Base-by-base conservation (phyloP, 2,797 vertebrate species). In the Anomalospiza imberbis region DNA sequence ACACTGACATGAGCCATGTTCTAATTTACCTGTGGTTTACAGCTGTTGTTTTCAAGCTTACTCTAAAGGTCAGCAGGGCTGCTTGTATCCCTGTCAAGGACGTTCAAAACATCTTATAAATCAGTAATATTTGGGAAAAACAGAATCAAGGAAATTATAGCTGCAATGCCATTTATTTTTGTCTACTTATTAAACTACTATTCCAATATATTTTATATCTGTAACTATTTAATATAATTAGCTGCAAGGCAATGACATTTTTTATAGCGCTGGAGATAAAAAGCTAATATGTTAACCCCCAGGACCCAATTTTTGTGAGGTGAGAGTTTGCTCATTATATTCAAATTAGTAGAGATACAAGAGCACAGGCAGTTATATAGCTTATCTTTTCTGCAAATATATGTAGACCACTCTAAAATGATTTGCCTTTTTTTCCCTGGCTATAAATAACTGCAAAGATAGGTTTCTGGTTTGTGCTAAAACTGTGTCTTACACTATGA, bases 21-120 rank as follows among this genome's bases (percentile, higher is more conserved):
- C 88, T 96, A 89, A 96, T 95, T 95, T 95, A 95, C 95, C 89
- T 97, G 80, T 73, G 77, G 68, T 95, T 94, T 95, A 93, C 84
- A 94, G 88, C 76, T 85, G 76, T 66, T 92, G 76, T 45, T 93
- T 96, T 25, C 26, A 7, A 94, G 68, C 60, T 92, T 31, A 88
- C 36, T 21, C 71, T 89, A 95, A 96, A 95, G 90, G 91, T 91
- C 87, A 96, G 62, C 2, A 7, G 51, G 74, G 72, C 42, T 87
- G 67, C 91, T 93, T 96, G 83, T 91, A 78, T 91, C 77, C 68
- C 94, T 89, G 81, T 80, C 73, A 89, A 94, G 38, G 71, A 53
- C 4, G 0, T 92, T 78, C 51, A 90, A 84, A 93, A 89, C 62
- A 71, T 48, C 73, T 81, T 65, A 67, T 48, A 95, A 91, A 89